phyloP scores from a whole-genome alignment of 2,888 invertebrate species.

The Agrochola litura region DNA sequence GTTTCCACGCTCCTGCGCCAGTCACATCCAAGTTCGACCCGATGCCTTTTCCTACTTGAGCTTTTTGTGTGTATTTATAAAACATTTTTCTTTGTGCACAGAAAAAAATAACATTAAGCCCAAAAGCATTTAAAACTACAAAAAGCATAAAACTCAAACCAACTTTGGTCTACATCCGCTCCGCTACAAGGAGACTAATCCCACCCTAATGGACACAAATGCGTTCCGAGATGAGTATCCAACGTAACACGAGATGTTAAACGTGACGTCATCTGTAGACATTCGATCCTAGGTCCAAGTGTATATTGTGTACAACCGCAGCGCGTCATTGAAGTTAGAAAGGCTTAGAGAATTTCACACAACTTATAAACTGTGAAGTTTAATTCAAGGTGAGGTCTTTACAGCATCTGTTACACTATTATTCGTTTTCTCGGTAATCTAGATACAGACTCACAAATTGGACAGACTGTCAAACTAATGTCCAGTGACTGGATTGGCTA shows the following conservation, averaged over 20 bases:
- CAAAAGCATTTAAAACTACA: background rate
- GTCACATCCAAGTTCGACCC: background rate
- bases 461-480: background rate
- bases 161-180: constrained; percentile 19
- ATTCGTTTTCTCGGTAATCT: no score
- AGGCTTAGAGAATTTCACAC: constrained; percentile 64
- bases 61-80: background rate
- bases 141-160: background rate
- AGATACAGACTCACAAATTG: background rate
- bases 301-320: constrained; percentile 40
- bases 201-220: constrained; percentile 44
- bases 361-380: constrained; percentile 32
- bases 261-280: constrained; percentile 60
- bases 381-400: constrained; percentile 62
- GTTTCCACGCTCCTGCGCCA: background rate
- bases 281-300: constrained; percentile 58
- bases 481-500: background rate
- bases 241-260: constrained; percentile 38
- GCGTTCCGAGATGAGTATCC: constrained; percentile 48
- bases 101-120: background rate
- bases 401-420: background rate
- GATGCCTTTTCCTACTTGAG: background rate
- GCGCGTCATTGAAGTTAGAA: constrained; percentile 73
- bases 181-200: constrained; percentile 25
- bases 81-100: background rate